Conservation (phyloP, 2,888 invertebrate species). For the Omphaloscelis lunosa region DNA sequence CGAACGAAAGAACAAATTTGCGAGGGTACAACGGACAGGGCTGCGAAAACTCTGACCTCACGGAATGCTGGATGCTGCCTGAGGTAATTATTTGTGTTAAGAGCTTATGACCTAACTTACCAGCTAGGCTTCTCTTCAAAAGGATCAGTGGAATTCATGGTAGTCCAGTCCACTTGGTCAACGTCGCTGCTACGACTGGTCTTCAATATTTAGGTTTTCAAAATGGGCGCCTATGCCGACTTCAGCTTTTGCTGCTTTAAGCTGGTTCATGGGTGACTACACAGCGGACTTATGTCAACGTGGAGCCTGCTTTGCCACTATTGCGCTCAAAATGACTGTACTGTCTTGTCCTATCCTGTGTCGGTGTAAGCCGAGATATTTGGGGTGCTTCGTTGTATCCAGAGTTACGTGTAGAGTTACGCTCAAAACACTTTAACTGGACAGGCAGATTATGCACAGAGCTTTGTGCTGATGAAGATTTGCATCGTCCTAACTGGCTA, state of each 20-base stretch:
- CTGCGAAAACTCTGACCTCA: conserved; percentile 85
- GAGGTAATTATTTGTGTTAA: conserved; percentile 79
- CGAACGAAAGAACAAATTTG: conserved; percentile 80
- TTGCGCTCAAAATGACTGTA: neutral
- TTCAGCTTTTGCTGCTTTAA: neutral
- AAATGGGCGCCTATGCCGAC: neutral
- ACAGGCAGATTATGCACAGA: too few relatives aligned
- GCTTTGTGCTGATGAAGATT: neutral
- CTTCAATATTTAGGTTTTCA: neutral
- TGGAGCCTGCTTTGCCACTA: neutral
- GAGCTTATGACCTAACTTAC: neutral
- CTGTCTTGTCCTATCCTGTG: too few relatives aligned
- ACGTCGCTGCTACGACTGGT: neutral
- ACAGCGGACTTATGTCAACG: neutral
- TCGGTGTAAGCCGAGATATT: too few relatives aligned
- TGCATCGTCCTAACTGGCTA: too few relatives aligned
- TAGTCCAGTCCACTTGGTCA: neutral
- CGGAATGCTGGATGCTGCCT: conserved; percentile 92
- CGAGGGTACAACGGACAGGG: conserved; percentile 82
- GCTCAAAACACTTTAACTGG: neutral
- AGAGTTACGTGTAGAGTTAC: neutral
- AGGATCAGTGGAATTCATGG: too few relatives aligned
- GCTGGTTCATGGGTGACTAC: neutral
- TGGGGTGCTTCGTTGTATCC: neutral
- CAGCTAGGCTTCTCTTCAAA: neutral